A percentile compares a stretch with the other conserved stretches of the same genome.
Conservation (phyloP, 2,797 vertebrate genomes). For the Thripadectes ignobilis region DNA sequence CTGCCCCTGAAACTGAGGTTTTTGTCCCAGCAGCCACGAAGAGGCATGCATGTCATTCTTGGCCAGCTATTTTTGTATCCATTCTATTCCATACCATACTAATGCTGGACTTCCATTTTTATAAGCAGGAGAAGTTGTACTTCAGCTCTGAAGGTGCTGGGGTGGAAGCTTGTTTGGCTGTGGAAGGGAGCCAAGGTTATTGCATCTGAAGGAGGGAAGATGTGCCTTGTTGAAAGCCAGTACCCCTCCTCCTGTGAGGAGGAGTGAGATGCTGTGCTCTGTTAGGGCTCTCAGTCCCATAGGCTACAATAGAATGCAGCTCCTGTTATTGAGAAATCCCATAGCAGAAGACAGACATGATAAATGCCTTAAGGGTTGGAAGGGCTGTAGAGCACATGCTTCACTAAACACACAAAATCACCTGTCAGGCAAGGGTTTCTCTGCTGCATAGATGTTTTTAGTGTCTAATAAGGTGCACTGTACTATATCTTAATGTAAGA, state of each 20-base stretch:
- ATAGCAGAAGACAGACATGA: background rate
- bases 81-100: background rate
- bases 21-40: background rate
- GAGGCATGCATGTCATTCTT: background rate
- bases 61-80: background rate
- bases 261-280: background rate
- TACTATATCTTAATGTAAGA: background rate
- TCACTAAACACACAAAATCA: background rate
- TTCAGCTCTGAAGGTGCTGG: background rate
- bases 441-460: background rate
- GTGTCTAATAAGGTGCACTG: background rate
- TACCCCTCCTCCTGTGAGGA: background rate
- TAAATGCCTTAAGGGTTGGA: background rate
- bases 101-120: background rate
- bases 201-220: background rate
- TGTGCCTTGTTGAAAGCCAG: background rate
- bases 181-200: rapidly evolving
- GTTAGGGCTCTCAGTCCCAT: background rate
- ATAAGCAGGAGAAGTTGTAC: background rate
- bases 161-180: rapidly evolving
- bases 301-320: background rate
- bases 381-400: background rate
- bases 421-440: background rate
- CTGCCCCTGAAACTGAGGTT: background rate
- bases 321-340: background rate